Base-by-base conservation (phyloP, 2,888 invertebrate genomes). In the Operophtera brumata region DNA sequence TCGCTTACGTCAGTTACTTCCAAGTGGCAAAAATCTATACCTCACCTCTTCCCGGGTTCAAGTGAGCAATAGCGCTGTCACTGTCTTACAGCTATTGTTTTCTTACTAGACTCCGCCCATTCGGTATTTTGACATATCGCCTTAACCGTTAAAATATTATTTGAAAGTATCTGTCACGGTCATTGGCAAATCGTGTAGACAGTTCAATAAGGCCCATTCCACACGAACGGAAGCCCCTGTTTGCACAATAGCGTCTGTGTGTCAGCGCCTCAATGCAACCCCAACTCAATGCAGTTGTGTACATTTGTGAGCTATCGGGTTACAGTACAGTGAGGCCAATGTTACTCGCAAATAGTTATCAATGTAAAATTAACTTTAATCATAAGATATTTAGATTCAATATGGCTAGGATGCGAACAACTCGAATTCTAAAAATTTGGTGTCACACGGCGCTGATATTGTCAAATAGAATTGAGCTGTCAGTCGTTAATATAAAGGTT, bases 291-390 rank as follows among this genome's bases (percentile, higher is more conserved):
- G 87, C 87, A 86, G 86, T 88, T 87, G 87, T 81, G 85, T 87
- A 85, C 86, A 87, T 84, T 85, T 73, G 86, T 77, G 86, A 85
- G 73, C 78, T 81, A 89, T 88, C 83, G 82, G 84, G 86, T 89
- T 89, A 86, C 87, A 80, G 32, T 89, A 86, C 87, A 80, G 32
- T 11, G 12, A 20, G 25, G 12, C 40, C 40, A 40, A 6, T 28
- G 4, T 46, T 45, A 46, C 45, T 45, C 2, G 8, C 2, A 32
- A 34, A n/a, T 12, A 5, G 10, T 13, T 37, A 6, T 13, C 20
- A 28, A 26, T 12, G 8, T 8, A 42, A 41, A 49, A 32, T 26
- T 13, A 26, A 26, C 44, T 32, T n/a, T 37, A 46, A 39, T 32
- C 9, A 1, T 30, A 3, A 8, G 39, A 6, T 0, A 11, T 43